Conservation (phyloP, 2,113 vertebrate genomes). For the Cathartes aura region DNA sequence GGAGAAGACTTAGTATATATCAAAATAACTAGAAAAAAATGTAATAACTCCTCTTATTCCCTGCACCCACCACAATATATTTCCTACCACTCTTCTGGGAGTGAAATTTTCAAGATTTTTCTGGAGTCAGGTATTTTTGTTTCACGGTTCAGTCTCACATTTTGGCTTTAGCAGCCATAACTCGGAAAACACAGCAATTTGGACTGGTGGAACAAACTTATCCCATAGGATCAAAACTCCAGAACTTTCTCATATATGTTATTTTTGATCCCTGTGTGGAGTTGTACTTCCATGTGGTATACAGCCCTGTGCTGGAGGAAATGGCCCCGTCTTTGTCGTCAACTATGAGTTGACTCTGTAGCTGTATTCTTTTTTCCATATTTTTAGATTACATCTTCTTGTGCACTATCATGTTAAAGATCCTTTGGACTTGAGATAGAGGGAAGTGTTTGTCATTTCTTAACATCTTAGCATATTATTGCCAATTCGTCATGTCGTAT, state of each 20-base stretch:
- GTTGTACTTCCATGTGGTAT: neutral
- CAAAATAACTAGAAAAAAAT: neutral
- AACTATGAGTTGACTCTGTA: neutral
- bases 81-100: neutral
- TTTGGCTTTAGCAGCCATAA: neutral
- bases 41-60: neutral
- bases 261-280: neutral
- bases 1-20: neutral
- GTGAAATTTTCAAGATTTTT: neutral
- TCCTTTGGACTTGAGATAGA: neutral
- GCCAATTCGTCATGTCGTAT: neutral
- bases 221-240: neutral
- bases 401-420: neutral
- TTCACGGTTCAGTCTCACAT: neutral
- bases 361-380: neutral
- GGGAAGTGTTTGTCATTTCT: neutral
- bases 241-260: neutral
- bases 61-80: neutral
- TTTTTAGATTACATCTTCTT: neutral
- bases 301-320: neutral
- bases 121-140: neutral
- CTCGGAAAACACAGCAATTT: neutral
- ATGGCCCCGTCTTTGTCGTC: neutral
- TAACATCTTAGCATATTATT: neutral
- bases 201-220: neutral